Evolutionary conservation across 2,113 vertebrate genomes (phyloP).

Genomic region (Uropsilus gracilis): DNA sequence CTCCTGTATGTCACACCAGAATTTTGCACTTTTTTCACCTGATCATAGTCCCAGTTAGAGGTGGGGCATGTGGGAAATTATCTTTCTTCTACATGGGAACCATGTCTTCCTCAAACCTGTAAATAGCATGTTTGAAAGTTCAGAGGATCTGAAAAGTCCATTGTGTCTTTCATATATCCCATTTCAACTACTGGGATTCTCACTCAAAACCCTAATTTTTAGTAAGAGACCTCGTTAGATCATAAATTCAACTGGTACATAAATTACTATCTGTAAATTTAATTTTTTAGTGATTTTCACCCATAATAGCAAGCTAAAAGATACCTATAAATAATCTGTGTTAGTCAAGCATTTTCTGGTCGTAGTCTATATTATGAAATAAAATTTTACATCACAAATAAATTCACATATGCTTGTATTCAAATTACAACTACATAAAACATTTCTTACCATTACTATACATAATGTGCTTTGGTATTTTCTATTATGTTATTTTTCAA

Average conservation of each 20-base stretch:
- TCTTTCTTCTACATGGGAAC: background rate
- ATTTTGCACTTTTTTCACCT: background rate
- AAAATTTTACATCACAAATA: background rate
- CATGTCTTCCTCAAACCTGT: background rate
- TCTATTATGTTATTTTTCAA: slow-evolving; percentile 39
- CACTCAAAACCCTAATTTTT: background rate
- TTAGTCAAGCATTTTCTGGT: background rate
- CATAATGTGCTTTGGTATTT: background rate
- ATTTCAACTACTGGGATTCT: background rate
- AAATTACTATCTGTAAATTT: background rate
- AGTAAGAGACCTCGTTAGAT: background rate
- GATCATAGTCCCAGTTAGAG: background rate
- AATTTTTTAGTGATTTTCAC: background rate
- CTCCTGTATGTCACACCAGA: background rate
- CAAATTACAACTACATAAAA: background rate
- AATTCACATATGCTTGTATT: background rate
- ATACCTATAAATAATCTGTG: background rate
- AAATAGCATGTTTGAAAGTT: background rate
- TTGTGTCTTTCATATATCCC: background rate
- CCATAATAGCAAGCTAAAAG: background rate
- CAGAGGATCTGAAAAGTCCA: background rate
- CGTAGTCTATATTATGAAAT: background rate
- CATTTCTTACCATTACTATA: background rate
- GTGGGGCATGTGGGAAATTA: background rate
- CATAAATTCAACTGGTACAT: background rate